Conservation (phyloP, 2,797 vertebrate genomes). For the Anabas testudineus region DNA sequence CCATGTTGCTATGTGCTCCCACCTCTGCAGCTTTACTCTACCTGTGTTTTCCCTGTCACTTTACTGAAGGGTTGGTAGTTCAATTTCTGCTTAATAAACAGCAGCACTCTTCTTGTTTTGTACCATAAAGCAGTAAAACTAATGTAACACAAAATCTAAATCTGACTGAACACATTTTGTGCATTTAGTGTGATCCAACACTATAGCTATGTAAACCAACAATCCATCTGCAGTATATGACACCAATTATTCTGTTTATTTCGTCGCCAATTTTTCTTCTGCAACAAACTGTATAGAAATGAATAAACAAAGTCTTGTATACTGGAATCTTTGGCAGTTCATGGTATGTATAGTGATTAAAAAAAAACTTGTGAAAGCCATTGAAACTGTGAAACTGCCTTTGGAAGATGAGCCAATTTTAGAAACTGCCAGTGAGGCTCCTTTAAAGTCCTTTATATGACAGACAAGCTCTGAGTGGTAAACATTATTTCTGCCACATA, state of each 20-base stretch:
- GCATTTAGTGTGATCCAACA: not conserved
- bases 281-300: not conserved
- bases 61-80: not conserved
- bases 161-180: not conserved
- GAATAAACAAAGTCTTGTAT: not conserved
- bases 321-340: not conserved
- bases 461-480: not conserved
- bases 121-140: not conserved
- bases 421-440: not conserved
- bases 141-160: not conserved
- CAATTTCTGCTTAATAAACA: not conserved
- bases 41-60: not conserved
- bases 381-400: not conserved
- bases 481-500: not conserved
- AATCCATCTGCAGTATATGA: not conserved
- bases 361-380: not conserved
- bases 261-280: not conserved
- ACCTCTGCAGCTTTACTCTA: not conserved
- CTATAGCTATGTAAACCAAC: not conserved
- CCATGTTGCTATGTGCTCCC: not conserved
- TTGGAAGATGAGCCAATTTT: slow-evolving; percentile 2
- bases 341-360: too few relatives aligned
- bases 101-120: not conserved
- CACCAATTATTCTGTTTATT: not conserved
- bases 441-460: slow-evolving; percentile 1